Conservation (phyloP, 2,888 invertebrate genomes). For the Habrosyne pyritoides region DNA sequence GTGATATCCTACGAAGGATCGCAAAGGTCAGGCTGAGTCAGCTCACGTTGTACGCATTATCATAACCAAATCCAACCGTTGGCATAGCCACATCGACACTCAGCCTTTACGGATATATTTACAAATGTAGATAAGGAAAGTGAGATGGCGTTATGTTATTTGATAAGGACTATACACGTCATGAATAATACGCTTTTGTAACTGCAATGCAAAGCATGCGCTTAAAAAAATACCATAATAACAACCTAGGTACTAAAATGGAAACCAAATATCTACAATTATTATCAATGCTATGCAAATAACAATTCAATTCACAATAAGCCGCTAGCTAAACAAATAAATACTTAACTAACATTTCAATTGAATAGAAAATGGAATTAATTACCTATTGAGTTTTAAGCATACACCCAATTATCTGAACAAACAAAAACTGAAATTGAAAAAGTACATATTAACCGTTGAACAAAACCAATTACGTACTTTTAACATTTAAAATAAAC, state of each 20-base stretch:
- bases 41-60: conserved; percentile 23
- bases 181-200: not conserved
- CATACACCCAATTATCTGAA: not conserved
- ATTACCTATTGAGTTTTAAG: not conserved
- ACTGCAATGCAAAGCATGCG: not conserved
- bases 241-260: no score
- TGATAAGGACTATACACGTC: not conserved
- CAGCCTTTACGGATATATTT: not conserved
- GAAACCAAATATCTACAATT: no score
- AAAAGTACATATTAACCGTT: not conserved
- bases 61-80: conserved; percentile 23
- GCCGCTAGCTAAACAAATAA: not conserved
- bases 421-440: not conserved
- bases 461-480: not conserved
- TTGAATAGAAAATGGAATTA: not conserved
- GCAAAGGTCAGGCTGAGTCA: conserved; percentile 19
- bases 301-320: not conserved
- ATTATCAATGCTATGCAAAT: not conserved
- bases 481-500: not conserved
- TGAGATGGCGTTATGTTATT: not conserved
- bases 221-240: no score
- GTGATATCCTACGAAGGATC: conserved; percentile 4
- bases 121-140: conserved; percentile 1
- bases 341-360: not conserved
- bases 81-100: conserved; percentile 3